Base-by-base conservation (phyloP, 2,888 invertebrate genomes). In the Copidosoma aretas region DNA sequence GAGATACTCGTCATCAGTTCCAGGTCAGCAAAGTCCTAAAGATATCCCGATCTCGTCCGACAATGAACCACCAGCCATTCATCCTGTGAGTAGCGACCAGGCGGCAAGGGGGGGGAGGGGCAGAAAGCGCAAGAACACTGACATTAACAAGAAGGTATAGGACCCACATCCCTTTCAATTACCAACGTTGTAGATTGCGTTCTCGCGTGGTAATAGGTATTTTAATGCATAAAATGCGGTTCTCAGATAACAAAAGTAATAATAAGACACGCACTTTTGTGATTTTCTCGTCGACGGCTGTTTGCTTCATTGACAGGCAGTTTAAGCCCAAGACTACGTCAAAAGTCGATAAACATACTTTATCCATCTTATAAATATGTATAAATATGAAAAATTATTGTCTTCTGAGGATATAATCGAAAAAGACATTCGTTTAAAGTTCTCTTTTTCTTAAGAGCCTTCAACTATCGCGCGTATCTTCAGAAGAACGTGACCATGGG, bases 1-100 rank as follows among this genome's bases (percentile, higher is more conserved):
- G 74, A 87, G 88, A 77, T 91, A 87, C 79, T 85, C 88, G 39
- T 83, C 82, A 66, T 77, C 82, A 67, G 73, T 78, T 71, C 80
- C 78, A 72, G 70, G 65, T 56, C 72, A 72, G 64, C 54, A 67
- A 70, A 83, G 83, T 77, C 83, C 83, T 49, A 83, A 83, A 78
- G 83, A 83, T 67, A 66, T 72, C 78, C 79, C 73, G 75, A 75
- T 78, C 72, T 68, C 70, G 51, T 68, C 70, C 46, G 81, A 82
- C 74, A 81, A 79, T 78, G 82, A 82, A 75, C 79, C 81, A 70
- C 73, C 82, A 71, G 76, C 79, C 81, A 77, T 81, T 82, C 83
- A 83, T 83, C 83, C 82, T 82, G 83, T 83, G 83, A 83, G 83
- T 83, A 83, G 80, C 81, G 83, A 83, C 82, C 83, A 83, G 83